Evolutionary conservation across 23 tunicate genomes (phyloP).

Genomic region (Diplosoma virens): DNA sequence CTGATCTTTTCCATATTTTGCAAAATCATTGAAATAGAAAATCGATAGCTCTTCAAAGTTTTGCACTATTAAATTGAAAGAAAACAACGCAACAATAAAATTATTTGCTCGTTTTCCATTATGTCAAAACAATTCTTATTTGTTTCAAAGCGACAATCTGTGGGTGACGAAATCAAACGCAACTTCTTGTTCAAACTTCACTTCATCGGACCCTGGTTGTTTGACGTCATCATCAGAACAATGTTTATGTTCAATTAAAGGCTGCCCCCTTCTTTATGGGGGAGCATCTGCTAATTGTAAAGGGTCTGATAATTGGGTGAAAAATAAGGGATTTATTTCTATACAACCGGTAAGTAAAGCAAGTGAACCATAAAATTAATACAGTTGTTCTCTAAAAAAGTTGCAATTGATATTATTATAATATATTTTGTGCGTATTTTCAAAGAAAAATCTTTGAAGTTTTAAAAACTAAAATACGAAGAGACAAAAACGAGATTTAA

Average conservation of each 20-base stretch:
- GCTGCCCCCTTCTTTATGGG: neutral
- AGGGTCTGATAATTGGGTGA: constrained; percentile 9
- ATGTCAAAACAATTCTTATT: no score
- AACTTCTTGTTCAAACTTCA: neutral
- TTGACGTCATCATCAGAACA: neutral
- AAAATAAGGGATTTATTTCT: neutral
- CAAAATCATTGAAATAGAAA: neutral
- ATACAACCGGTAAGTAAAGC: neutral
- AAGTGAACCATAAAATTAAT: neutral
- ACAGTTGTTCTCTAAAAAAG: no score
- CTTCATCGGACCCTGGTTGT: neutral
- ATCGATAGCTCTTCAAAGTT: no score
- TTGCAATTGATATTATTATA: no score
- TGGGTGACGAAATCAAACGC: constrained; percentile 3
- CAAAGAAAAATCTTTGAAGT: neutral
- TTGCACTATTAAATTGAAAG: no score
- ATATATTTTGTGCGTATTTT: no score
- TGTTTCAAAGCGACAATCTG: neutral
- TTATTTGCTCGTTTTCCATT: no score
- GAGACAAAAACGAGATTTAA: no score
- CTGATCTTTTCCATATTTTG: no score
- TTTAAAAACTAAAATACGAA: no score
- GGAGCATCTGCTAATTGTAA: neutral
- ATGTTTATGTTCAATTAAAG: neutral
- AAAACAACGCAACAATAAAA: no score